Evolutionary conservation across 2,888 invertebrate genomes (phyloP), one percentile per base, ranked within the genome.

Genomic region (Unio pictorum): DNA sequence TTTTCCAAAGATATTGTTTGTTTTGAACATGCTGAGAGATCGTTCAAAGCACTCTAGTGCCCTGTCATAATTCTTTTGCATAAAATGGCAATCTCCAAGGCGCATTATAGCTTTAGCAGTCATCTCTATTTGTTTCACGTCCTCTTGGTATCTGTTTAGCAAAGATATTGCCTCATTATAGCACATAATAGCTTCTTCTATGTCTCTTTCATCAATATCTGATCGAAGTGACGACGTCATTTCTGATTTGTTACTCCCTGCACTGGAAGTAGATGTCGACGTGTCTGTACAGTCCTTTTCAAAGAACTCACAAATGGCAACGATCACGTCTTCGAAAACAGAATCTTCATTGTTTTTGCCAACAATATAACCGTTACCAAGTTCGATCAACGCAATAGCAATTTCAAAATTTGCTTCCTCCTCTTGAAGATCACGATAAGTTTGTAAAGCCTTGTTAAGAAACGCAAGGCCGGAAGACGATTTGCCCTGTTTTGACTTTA

Each of bases 21-120:
- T 71, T 45, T 83, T 79, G 70, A 86, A 88, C 68, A 88, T 80
- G 23, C 76, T 74, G n/a, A 87, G 75, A 8, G 89, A 84, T 71
- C 84, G 86, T 71, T 89, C 89, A 72, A 86, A 89, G 65, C 85
- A 84, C 55, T 84, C 83, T 26, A 88, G 73, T 20, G 89, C 87
- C 54, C 81, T 81, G 58, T 87, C 83, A 70, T 87, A 88, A 66
- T 87, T 83, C 64, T 87, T 87, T 64, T 84, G 82, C 82, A 89
- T 85, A 73, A 89, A 86, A 71, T 83, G 83, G 69, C 89, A 89
- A 72, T 89, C 89, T 0, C 87, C 89, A 3, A 89, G 79, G 67
- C 86, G 83, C 73, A 86, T 85, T 30, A 87, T 79, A 6, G 86
- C 83, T 73, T 80, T 84, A 7, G 86, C 86, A 28, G 86, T 76